Base-by-base conservation (phyloP, 2,113 vertebrate species). In the Trinectes maculatus region DNA sequence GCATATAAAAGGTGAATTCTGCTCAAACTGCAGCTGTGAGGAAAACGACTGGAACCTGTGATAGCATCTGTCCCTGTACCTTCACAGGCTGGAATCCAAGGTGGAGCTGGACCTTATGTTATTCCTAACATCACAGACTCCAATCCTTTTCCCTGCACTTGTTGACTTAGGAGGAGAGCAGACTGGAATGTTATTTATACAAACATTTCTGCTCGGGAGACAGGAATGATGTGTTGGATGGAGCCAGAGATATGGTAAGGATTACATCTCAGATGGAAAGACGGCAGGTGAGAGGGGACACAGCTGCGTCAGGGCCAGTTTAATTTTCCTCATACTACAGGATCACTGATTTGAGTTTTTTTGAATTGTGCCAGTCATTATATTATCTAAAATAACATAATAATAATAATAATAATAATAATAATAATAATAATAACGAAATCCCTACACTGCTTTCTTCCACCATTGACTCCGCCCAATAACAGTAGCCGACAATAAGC, bases 121-220 rank as follows among this genome's bases (percentile, higher is more conserved):
- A 80, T 87, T 82, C 81, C 56, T 71, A 82, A 62, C 69, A 80
- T 80, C 71, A 48, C n/a, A 58, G 61, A 47, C 16, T 82, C 54
- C 66, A 73, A 53, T 53, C 77, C n/a, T 84, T 77, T 82, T 71
- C 69, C 72, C 59, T 21, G 64, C 70, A 72, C 79, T 53, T 90
- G 84, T 88, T 88, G 86, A 83, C 80, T 87, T 84, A 77, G 79
- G 79, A 79, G 67, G 71, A 79, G 83, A 85, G 77, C 80, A 54
- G 64, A 71, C 33, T 75, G 86, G 88, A 89, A 88, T 88, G 83
- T 86, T 87, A 87, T 87, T 85, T 87, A 74, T 85, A 61, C 83
- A 83, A 87, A 85, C 77, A 83, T 77, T 69, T 81, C 56, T 29
- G 65, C 77, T 73, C 62, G 4, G 25, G 43, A 70, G 78, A 56